Percentiles rank a stretch among this genome's conserved stretches.
Evolutionary conservation across 2,797 vertebrate genomes (phyloP).

Genomic region (Picus viridis): DNA sequence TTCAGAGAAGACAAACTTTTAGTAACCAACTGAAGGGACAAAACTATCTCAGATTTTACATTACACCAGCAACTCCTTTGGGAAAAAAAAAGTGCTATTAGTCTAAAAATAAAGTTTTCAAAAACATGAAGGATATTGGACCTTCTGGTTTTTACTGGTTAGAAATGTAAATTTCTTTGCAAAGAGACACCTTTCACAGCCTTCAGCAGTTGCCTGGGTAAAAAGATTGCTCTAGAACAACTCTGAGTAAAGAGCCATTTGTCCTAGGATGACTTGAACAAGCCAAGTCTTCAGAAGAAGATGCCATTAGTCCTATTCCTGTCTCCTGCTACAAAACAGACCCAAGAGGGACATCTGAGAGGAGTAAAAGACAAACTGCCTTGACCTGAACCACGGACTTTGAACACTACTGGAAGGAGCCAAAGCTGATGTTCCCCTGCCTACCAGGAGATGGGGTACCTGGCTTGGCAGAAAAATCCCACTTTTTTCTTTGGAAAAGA

Average conservation of each 20-base stretch:
- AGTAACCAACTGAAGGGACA: background rate
- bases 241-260: background rate
- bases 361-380: background rate
- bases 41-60: background rate
- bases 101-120: background rate
- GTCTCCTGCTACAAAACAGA: background rate
- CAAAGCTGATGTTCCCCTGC: background rate
- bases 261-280: background rate
- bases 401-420: background rate
- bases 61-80: background rate
- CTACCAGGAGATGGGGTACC: slow-evolving; percentile 34
- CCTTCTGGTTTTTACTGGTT: background rate
- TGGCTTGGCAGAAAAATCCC: background rate
- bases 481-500: background rate
- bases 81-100: background rate
- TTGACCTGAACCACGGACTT: background rate
- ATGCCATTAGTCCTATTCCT: background rate
- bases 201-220: background rate
- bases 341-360: background rate
- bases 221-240: background rate
- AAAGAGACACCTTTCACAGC: background rate
- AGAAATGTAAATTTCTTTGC: background rate
- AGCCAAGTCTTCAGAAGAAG: background rate
- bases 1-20: background rate
- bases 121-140: background rate